Base-by-base conservation (phyloP, 2,113 vertebrate genomes). In the Cyphomyrus discorhynchus region DNA sequence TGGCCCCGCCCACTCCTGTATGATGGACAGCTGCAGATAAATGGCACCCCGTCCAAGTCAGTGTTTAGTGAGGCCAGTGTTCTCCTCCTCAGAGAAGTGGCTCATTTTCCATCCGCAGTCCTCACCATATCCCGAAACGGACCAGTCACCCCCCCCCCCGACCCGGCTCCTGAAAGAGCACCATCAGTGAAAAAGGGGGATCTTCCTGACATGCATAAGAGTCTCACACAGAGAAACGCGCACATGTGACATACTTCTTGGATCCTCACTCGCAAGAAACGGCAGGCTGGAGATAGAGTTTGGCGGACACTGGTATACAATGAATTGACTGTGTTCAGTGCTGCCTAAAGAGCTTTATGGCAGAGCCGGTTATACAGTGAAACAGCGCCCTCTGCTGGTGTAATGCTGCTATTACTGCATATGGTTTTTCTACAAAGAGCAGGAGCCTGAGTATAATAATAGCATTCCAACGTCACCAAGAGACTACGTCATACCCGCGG, bases 361-460 rank as follows among this genome's bases (percentile, higher is more conserved):
- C 93, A 92, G 92, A 90, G 91, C 50, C 52, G 87, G 91, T 27
- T 49, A 91, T 90, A 50, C 87, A n/a, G 52, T 46, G 46, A 56
- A 86, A 93, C 92, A 93, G 93, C 94, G 46, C 93, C 49, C 93
- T 94, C 94, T 95, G 94, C 93, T 95, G 94, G 94, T 93, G 52
- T 80, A 89, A 92, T 66, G 90, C 91, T 88, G 90, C 89, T 92
- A 91, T 93, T 91, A 92, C 94, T 93, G 93, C 92, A 92, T 91
- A 66, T 77, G 83, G 66, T 86, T 91, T 92, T 90, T 90, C 91
- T 88, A 90, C 89, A 88, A 91, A 83, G 11, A 89, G 86, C 91
- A 87, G 86, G 92, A 93, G 95, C 93, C 95, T 94, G 94, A 94
- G 94, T 93, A 93, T 90, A 84, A 91, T 91, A 91, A 94, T 94